Evolutionary conservation across 2,888 invertebrate species (phyloP).

Genomic region (Ophioninae sp.): DNA sequence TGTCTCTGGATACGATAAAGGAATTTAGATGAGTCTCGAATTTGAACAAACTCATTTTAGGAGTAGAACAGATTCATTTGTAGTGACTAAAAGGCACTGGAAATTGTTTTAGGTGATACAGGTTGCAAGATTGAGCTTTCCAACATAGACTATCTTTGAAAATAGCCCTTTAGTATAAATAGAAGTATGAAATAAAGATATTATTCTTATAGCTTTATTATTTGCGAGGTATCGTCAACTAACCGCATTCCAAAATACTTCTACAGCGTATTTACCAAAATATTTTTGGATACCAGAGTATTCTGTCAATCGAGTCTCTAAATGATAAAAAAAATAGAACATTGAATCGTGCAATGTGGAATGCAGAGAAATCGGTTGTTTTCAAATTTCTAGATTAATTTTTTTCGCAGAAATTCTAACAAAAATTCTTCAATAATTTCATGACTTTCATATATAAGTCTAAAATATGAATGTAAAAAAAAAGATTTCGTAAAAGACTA

Average conservation of each 20-base stretch:
- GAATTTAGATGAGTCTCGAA: neutral
- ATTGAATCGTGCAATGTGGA: too few relatives aligned
- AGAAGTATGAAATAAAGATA: neutral
- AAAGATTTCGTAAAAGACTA: too few relatives aligned
- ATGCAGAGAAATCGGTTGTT: too few relatives aligned
- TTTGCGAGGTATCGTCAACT: neutral
- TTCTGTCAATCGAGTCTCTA: neutral
- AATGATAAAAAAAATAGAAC: neutral
- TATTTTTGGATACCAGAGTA: slow-evolving; percentile 2
- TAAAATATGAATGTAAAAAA: neutral
- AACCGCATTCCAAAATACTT: neutral
- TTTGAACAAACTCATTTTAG: neutral
- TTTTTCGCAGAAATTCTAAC: too few relatives aligned
- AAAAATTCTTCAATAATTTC: too few relatives aligned
- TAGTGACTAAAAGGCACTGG: neutral
- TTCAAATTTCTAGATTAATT: too few relatives aligned
- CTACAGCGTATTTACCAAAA: slow-evolving; percentile 3
- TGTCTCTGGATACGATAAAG: neutral
- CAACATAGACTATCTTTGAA: neutral
- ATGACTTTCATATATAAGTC: too few relatives aligned
- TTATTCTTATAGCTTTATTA: neutral
- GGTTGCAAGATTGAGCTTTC: neutral
- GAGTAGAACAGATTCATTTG: neutral
- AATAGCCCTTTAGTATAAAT: neutral
- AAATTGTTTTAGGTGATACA: neutral